Base-by-base conservation (phyloP, 2,113 vertebrate species). In the Crotalus viridis region DNA sequence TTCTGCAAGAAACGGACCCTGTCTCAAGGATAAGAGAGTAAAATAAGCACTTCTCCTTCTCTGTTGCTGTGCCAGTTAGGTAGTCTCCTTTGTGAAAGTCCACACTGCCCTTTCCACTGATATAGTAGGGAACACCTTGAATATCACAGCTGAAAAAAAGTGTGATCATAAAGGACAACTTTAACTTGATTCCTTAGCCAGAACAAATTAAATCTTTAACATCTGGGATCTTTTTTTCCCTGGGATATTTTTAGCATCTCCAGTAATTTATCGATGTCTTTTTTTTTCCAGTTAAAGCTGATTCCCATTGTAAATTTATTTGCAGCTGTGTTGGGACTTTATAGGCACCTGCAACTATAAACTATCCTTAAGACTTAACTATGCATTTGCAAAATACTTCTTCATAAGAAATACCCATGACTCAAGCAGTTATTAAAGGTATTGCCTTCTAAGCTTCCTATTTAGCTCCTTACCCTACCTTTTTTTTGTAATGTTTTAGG, bases 121-220 rank as follows among this genome's bases (percentile, higher is more conserved):
- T 87, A 64, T n/a, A 59, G 52, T n/a, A 90, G 88, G 52, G 43
- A 81, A 51, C 17, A 19, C 59, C 43, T 57, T 89, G 64, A 54
- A 92, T 93, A 48, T 89, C 89, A 91, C 89, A 55, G 54, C 43
- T 92, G 48, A 92, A 94, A 85, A 4, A 59, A 9, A 51, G 46
- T 88, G 86, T 57, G 33, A 43, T 55, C 4, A 5, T 6, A 89
- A 89, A 89, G 74, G 33, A 85, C 64, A 92, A 39, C 8, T n/a
- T 12, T 13, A 88, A 64, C 59, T 85, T 46, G 22, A 85, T 43
- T 43, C 56, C 48, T 85, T 88, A 89, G 46, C 39, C 39, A 56
- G 88, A 74, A 89, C 81, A 57, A 89, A 87, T 90, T 51, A 91
- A 43, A 88, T 90, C 61, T 54, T 61, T 55, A 33, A 85, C 22